phyloP scores from a whole-genome alignment of 2,113 vertebrate genomes.

The Amia ocellicauda region DNA sequence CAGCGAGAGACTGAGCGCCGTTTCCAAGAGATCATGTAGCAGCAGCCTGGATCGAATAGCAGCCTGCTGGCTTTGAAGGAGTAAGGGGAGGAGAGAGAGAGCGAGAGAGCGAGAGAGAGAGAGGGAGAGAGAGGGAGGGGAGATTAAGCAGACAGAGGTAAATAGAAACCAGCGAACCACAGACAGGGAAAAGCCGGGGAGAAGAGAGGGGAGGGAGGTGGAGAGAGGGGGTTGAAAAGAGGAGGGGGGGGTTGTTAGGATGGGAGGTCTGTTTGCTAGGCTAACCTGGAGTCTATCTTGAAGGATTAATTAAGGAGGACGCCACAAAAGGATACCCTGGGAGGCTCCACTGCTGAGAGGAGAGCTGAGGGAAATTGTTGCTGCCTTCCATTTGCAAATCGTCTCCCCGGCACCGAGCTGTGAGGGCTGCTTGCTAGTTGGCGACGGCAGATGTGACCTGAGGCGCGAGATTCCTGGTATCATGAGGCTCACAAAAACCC shows the following conservation, averaged over 20 bases:
- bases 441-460: constrained; percentile 11
- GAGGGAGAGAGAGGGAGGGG: constrained; percentile 38
- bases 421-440: constrained; percentile 29
- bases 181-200: constrained; percentile 32
- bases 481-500: constrained; percentile 24
- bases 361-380: constrained; percentile 33
- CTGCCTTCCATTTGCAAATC: constrained; percentile 51
- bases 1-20: constrained; percentile 46
- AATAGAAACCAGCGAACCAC: constrained; percentile 49
- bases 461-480: constrained; percentile 28
- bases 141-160: constrained; percentile 53
- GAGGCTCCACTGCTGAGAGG: constrained; percentile 54
- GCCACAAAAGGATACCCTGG: constrained; percentile 52
- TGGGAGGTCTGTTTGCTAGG: constrained; percentile 38
- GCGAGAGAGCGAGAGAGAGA: constrained; percentile 24
- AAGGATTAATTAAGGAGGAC: constrained; percentile 46
- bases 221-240: constrained; percentile 34
- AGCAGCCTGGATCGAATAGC: constrained; percentile 67
- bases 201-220: constrained; percentile 11
- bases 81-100: constrained; percentile 51
- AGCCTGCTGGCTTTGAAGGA: constrained; percentile 58
- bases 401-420: constrained; percentile 16
- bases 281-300: constrained; percentile 50
- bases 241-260: constrained; percentile 27
- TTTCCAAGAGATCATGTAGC: constrained; percentile 77